Percentiles rank a stretch among this genome's conserved stretches.
Conservation (phyloP, 2,113 vertebrate species). For the Hylia prasina region DNA sequence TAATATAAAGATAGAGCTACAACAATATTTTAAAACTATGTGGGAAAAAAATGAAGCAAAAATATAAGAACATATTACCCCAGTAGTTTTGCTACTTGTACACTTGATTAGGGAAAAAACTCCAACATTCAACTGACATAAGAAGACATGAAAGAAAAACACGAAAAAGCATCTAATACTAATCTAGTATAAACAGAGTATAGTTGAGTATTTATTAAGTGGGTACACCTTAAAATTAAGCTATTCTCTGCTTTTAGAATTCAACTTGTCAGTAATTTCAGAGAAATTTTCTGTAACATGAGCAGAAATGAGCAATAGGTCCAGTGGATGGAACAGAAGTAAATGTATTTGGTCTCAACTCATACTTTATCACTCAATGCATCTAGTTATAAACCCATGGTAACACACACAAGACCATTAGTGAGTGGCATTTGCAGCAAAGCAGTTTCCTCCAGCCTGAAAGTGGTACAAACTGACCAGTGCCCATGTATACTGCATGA, state of each 20-base stretch:
- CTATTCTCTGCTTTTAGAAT: background rate
- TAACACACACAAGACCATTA: background rate
- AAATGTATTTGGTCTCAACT: background rate
- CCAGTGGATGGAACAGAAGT: background rate
- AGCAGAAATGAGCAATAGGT: background rate
- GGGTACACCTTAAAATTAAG: background rate
- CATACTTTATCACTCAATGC: background rate
- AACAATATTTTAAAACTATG: background rate
- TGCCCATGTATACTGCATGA: fast-evolving
- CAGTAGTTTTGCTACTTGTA: background rate
- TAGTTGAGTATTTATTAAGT: background rate
- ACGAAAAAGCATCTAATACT: background rate
- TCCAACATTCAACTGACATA: background rate
- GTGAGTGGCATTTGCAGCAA: background rate
- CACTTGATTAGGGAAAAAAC: background rate
- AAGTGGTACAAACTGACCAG: background rate
- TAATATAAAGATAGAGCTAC: background rate
- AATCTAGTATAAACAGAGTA: background rate
- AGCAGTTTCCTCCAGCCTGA: background rate
- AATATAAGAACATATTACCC: background rate
- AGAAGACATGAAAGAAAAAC: background rate
- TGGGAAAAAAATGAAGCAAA: background rate
- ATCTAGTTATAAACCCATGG: background rate
- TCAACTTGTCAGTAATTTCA: background rate
- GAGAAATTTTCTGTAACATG: background rate